phyloP scores from a whole-genome alignment of 2,797 vertebrate species.

The Thunnus albacares region DNA sequence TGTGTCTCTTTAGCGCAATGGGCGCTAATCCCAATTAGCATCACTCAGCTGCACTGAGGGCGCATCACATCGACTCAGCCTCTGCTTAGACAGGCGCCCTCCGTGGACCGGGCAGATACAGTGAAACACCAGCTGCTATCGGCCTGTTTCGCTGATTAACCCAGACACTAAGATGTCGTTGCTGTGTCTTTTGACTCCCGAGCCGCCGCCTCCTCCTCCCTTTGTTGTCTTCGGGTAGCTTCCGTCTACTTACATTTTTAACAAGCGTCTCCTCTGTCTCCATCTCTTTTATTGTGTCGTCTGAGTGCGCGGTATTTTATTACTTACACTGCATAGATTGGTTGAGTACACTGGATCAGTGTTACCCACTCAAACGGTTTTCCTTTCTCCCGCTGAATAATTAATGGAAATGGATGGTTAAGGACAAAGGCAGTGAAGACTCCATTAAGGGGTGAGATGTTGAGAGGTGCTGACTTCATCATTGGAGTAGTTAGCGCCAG shows the following conservation, averaged over 20 bases:
- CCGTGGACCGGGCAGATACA: slow-evolving; percentile 67
- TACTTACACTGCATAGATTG: slow-evolving; percentile 86
- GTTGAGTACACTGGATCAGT: slow-evolving; percentile 86
- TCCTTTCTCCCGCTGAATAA: slow-evolving; percentile 85
- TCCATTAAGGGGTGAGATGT: slow-evolving; percentile 83
- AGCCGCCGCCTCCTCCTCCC: slow-evolving; percentile 71
- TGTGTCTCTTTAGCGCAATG: slow-evolving; percentile 74
- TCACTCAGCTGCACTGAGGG: slow-evolving; percentile 71
- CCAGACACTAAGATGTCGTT: slow-evolving; percentile 82
- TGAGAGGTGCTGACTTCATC: slow-evolving; percentile 86
- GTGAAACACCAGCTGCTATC: slow-evolving; percentile 81
- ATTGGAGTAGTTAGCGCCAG: slow-evolving; percentile 74
- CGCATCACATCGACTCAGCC: slow-evolving; percentile 79
- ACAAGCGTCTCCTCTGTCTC: slow-evolving; percentile 86
- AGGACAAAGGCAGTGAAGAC: slow-evolving; percentile 84
- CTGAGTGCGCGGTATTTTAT: slow-evolving; percentile 85
- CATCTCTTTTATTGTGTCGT: slow-evolving; percentile 85
- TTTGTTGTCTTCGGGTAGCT: slow-evolving; percentile 75
- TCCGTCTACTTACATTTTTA: slow-evolving; percentile 87
- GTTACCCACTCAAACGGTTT: slow-evolving; percentile 86
- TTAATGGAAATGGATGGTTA: slow-evolving; percentile 85
- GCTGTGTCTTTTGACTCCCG: slow-evolving; percentile 79
- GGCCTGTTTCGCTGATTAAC: slow-evolving; percentile 82
- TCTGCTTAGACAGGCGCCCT: slow-evolving; percentile 78
- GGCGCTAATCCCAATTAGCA: slow-evolving; percentile 83